A percentile compares a stretch with the other conserved stretches of the same genome.
Evolutionary conservation across 2,888 invertebrate genomes (phyloP).

Genomic region (Timema podura): DNA sequence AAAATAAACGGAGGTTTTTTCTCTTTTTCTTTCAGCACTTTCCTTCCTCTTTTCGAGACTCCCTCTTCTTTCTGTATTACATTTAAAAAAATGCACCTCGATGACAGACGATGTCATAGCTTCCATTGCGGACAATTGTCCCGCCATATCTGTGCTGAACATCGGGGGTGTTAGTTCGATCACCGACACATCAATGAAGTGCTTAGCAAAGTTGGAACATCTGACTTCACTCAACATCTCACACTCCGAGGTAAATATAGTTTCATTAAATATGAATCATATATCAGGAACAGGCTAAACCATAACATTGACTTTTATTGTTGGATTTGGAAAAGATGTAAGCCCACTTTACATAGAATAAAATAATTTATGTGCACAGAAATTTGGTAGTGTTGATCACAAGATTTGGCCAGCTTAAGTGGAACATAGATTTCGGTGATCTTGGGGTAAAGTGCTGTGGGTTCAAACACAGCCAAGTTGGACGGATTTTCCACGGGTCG

Average conservation of each 20-base stretch:
- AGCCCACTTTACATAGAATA: no score
- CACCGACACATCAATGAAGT: conserved; percentile 39
- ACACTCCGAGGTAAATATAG: conserved; percentile 41
- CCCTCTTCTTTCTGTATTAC: conserved; percentile 37
- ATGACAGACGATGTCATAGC: conserved; percentile 28
- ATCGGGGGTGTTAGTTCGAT: conserved; percentile 38
- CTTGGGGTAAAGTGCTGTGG: no score
- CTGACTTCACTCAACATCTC: conserved; percentile 42
- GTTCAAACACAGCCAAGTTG: no score
- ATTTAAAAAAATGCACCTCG: conserved; percentile 37
- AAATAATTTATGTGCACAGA: no score
- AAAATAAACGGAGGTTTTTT: neutral
- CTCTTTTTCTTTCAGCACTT: conserved; percentile 38
- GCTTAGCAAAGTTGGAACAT: conserved; percentile 37
- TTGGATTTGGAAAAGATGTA: no score
- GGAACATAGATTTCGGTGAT: no score
- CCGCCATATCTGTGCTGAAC: conserved; percentile 22
- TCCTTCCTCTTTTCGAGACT: conserved; percentile 38
- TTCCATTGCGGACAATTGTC: conserved; percentile 24
- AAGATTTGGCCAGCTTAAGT: no score
- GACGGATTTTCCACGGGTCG: no score
- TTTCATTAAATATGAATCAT: neutral
- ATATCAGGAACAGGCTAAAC: no score
- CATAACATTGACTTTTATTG: no score
- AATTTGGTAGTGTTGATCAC: no score